Evolutionary conservation across 2,888 invertebrate genomes (phyloP).

Genomic region (Campoplex nolae): DNA sequence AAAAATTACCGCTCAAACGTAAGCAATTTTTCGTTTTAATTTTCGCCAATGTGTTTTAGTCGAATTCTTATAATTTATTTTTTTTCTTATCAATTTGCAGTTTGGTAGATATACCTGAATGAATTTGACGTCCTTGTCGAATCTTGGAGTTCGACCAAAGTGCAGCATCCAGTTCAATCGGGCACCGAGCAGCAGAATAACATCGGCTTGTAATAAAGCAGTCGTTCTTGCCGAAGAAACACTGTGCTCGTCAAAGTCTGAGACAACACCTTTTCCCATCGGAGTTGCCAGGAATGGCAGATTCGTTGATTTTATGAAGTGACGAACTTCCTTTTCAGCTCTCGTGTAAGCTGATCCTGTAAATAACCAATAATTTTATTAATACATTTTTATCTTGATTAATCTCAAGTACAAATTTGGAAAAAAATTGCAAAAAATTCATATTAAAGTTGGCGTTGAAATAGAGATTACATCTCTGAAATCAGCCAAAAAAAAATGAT

Average conservation of each 20-base stretch:
- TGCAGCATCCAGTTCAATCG: constrained; percentile 99
- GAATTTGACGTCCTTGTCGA: constrained; percentile 92
- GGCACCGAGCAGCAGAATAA: constrained; percentile 94
- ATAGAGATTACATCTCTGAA: neutral
- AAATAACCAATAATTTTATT: neutral
- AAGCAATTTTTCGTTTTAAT: neutral
- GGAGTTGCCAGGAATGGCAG: constrained; percentile 97
- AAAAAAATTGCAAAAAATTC: too few species aligned
- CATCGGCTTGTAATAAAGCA: constrained; percentile 95
- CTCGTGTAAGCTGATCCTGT: constrained; percentile 92
- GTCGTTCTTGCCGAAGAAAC: constrained; percentile 95
- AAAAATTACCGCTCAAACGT: neutral
- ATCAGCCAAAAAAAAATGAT: neutral
- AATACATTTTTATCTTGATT: too few species aligned
- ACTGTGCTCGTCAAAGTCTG: constrained; percentile 89
- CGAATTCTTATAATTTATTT: neutral
- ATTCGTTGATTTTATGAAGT: constrained; percentile 89
- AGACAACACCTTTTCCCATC: constrained; percentile 95
- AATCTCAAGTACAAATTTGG: too few species aligned
- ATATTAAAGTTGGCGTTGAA: too few species aligned
- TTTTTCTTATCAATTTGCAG: neutral
- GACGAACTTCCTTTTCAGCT: constrained; percentile 90
- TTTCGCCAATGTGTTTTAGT: neutral
- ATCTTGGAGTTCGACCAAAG: constrained; percentile 96
- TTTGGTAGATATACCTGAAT: constrained; percentile 89